Base-by-base conservation (phyloP, 2,113 vertebrate genomes). In the Lonchura striata region DNA sequence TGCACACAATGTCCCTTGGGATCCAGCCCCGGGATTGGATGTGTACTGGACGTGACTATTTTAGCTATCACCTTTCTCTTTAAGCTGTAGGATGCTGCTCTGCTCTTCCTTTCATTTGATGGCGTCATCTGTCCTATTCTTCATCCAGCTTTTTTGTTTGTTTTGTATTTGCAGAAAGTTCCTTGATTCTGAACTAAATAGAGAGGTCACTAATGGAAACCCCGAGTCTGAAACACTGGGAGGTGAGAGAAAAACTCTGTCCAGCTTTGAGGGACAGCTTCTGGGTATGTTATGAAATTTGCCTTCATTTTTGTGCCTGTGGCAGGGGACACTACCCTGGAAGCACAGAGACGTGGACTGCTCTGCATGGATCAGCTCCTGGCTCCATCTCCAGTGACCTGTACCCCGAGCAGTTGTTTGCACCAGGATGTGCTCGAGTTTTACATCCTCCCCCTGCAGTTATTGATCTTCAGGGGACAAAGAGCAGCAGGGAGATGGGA, bases 1-100 rank as follows among this genome's bases (percentile, higher is more conserved):
- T 94, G 96, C 82, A 95, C 86, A 94, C 85, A 90, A 60, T 86
- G 95, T 95, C 93, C 92, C 87, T 82, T 28, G 76, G 82, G 95
- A 86, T 93, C 87, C 92, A 93, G 47, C 82, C 88, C 79, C 0
- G 0, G 85, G 59, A 52, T 52, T 94, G 79, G 71, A 66, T 41
- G 72, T 68, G 69, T 78, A 52, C 82, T 90, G 88, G 88, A 86
- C 61, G 16, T 86, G 71, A 95, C 82, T 96, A 81, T 96, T 97
- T 96, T 88, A 94, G 94, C 76, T 79, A 68, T 95, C 85, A 78
- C 88, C 78, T 92, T 92, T 94, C 79, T 90, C 12, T 94, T 95
- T 82, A 88, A 93, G 90, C 68, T 78, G 64, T 70, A 90, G 85
- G 90, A 88, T 94, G 47, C 79, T 94, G 64, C 85, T 83, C 90